Conservation (phyloP, 2,113 vertebrate genomes). For the Prunella fulvescens region DNA sequence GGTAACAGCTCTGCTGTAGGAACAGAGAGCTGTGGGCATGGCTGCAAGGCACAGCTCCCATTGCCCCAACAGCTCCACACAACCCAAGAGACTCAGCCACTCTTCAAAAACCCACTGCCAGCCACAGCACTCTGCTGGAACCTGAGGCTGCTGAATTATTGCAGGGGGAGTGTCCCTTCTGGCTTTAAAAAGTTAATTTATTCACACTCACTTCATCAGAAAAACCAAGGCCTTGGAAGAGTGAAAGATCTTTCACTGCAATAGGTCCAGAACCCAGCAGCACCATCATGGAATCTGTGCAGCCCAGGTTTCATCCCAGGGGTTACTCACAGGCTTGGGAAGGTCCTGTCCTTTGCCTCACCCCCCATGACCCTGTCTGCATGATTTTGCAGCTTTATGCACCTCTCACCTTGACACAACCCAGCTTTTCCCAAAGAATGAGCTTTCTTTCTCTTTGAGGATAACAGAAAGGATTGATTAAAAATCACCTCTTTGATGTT, state of each 20-base stretch:
- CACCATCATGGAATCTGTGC: neutral
- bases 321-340: neutral
- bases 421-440: neutral
- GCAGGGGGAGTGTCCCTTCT: neutral
- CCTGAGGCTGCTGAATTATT: accelerated
- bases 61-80: accelerated
- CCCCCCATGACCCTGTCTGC: neutral
- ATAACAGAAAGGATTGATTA: neutral
- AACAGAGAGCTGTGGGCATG: neutral
- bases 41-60: neutral
- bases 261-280: neutral
- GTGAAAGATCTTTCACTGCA: neutral
- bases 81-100: neutral
- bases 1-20: neutral
- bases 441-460: neutral
- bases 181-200: neutral
- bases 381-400: neutral
- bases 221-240: neutral
- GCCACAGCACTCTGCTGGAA: neutral
- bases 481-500: slow-evolving; percentile 24
- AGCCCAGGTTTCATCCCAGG: neutral
- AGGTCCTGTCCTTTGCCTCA: neutral
- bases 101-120: neutral
- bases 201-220: neutral
- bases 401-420: neutral